Evolutionary conservation across 1,140 invertebrate genomes (phyloP), one percentile per base, ranked within the genome.

Genomic region (Cepaea nemoralis): DNA sequence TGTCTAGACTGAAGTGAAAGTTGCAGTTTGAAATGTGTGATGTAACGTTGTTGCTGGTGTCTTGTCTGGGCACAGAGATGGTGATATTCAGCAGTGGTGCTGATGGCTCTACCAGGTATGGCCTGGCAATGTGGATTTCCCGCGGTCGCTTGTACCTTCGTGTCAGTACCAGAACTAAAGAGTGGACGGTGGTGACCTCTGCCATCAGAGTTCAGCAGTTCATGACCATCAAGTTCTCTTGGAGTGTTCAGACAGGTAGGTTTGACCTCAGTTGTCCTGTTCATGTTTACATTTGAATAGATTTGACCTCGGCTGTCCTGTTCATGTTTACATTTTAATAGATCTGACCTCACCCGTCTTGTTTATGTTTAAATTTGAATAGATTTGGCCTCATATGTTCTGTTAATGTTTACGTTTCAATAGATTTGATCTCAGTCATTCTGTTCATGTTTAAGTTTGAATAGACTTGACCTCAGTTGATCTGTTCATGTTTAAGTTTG

Each of bases 211-310:
- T 75, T 0, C 50, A 84, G 50, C 45, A 67, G 33, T 84, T 84
- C 66, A 77, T 87, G 77, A 73, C 83, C 19, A 66, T 85, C 48
- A 55, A 77, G n/a, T 77, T 88, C 69, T 87, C 87, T 2, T 88
- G 87, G 87, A 86, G 85, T 79, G 42, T 66, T 6, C 85, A 88
- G 79, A 50, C 69, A 45, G 77, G 77, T 80, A 78, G 27, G 14
- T 42, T 40, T 27, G n/a, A 39, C 8, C 31, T 14, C 10, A n/a
- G 24, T n/a, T n/a, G n/a, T n/a, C n/a, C n/a, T n/a, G n/a, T n/a
- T n/a, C n/a, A n/a, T n/a, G n/a, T n/a, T n/a, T n/a, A n/a, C n/a
- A n/a, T n/a, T n/a, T n/a, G n/a, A n/a, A n/a, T n/a, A n/a, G n/a
- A n/a, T n/a, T n/a, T n/a, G n/a, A n/a, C n/a, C n/a, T n/a, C n/a